phyloP scores from a whole-genome alignment of 2,113 vertebrate species.

The Murina feae region DNA sequence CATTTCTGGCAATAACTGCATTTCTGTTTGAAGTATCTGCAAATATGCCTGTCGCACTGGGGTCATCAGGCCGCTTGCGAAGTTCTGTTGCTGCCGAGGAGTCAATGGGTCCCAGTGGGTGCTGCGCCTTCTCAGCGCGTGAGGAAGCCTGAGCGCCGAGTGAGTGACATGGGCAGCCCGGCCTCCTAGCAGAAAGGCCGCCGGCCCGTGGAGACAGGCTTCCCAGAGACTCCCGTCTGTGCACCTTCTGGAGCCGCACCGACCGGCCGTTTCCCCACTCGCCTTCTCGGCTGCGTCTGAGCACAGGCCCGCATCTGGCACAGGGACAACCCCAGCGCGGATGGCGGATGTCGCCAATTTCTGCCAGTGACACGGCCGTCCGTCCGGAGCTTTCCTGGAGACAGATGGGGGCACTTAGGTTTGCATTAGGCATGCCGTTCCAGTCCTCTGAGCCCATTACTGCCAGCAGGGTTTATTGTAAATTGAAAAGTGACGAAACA shows the following conservation, averaged over 20 bases:
- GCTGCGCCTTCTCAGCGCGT: neutral
- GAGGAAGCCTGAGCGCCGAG: neutral
- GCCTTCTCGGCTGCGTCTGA: neutral
- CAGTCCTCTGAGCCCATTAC: neutral
- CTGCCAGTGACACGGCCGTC: neutral
- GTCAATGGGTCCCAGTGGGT: neutral
- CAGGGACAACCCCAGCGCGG: neutral
- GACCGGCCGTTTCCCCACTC: neutral
- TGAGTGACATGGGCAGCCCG: neutral
- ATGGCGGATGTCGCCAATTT: neutral
- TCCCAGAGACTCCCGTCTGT: neutral
- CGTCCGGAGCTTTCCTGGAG: neutral
- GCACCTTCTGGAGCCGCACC: neutral
- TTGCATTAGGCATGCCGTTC: constrained; percentile 8
- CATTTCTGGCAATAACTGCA: neutral
- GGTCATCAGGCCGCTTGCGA: neutral
- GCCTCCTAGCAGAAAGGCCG: no score
- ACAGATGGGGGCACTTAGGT: neutral
- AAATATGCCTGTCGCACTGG: neutral
- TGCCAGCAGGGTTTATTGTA: neutral
- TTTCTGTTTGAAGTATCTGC: neutral
- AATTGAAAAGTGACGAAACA: neutral
- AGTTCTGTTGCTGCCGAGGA: neutral
- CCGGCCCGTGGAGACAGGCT: neutral
- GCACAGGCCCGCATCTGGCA: neutral